phyloP scores from a whole-genome alignment of 2,797 vertebrate species.

The Muscicapa striata region DNA sequence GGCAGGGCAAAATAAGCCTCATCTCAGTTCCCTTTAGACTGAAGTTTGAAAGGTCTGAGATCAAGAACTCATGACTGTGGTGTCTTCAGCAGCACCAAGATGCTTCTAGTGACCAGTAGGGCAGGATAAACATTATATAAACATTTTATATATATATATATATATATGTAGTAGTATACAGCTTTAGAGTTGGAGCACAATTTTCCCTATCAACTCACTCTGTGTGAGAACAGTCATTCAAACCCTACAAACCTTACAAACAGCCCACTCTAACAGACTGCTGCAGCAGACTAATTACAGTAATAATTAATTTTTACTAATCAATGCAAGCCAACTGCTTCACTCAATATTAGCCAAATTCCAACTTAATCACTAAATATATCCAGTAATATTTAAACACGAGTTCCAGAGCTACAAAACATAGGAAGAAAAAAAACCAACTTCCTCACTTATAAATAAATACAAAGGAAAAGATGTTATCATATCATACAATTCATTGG shows the following conservation, averaged over 20 bases:
- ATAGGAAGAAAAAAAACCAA: not conserved
- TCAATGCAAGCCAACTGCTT: not conserved
- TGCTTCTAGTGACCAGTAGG: not conserved
- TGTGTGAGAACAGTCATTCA: not conserved
- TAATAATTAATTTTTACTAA: not conserved
- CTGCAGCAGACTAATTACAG: not conserved
- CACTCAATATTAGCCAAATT: not conserved
- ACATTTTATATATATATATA: too few species aligned
- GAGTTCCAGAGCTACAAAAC: not conserved
- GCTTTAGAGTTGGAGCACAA: not conserved
- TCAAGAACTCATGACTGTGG: not conserved
- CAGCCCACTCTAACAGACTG: not conserved
- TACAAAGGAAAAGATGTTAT: not conserved
- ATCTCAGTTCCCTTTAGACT: not conserved
- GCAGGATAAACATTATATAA: not conserved
- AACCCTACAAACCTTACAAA: not conserved
- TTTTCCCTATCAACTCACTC: not conserved
- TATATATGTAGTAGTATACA: not conserved
- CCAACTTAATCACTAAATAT: not conserved
- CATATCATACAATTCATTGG: not conserved
- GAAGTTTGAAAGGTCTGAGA: not conserved
- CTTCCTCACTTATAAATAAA: not conserved
- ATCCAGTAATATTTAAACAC: not conserved
- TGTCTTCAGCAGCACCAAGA: not conserved
- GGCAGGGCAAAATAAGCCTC: not conserved